Conservation (phyloP, 2,888 invertebrate genomes). For the Drosophila suboccidentalis region DNA sequence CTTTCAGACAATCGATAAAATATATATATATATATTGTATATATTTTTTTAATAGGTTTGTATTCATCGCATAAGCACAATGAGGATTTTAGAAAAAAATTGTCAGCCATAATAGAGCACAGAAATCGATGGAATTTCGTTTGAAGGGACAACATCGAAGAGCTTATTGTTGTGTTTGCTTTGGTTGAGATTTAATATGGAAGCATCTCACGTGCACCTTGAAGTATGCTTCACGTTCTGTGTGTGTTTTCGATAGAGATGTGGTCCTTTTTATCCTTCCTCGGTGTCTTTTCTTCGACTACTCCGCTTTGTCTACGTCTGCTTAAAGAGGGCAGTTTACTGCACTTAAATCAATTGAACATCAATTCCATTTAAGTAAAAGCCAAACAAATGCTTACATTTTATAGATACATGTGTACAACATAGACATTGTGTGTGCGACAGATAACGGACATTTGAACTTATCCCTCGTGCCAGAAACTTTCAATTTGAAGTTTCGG, state of each 20-base stretch:
- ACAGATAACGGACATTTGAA: neutral
- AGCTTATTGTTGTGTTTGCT: constrained; percentile 1
- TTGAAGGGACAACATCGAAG: neutral
- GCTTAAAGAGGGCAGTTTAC: constrained; percentile 23
- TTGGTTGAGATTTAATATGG: constrained; percentile 15
- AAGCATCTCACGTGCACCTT: constrained; percentile 39
- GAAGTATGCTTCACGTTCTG: constrained; percentile 28
- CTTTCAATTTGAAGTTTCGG: constrained; percentile 40
- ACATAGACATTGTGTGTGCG: neutral
- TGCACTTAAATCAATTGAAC: constrained; percentile 75
- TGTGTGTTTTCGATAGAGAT: neutral
- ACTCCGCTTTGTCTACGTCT: neutral
- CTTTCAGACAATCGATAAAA: neutral
- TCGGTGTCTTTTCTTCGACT: neutral
- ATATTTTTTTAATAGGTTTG: neutral
- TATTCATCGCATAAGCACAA: neutral
- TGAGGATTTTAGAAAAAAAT: neutral
- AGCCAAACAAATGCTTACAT: constrained; percentile 66
- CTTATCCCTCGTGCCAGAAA: constrained; percentile 7
- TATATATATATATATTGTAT: neutral
- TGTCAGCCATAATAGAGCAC: neutral
- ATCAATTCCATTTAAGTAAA: constrained; percentile 77
- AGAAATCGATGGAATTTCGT: neutral
- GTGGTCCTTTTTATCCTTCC: neutral
- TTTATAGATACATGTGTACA: constrained; percentile 1